Percentiles rank a stretch among this genome's conserved stretches.
These are phyloP conservation scores for Oreotrochilus melanogaster DNA, from an alignment of 2,113 vertebrate species.

Conservation along the genomic window DNA sequence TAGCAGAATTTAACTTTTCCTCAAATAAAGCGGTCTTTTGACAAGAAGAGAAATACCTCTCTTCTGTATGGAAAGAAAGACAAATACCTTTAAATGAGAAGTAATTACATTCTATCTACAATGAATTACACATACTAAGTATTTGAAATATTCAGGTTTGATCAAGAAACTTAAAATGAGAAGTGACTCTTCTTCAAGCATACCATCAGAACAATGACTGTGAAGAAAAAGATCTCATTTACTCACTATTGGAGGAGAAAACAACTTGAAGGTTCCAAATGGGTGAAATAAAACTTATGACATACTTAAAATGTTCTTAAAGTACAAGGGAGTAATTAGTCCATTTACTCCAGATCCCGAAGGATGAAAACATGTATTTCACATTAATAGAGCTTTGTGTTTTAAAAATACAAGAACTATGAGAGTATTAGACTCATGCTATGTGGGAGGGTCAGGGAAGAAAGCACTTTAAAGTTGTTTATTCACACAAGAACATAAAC, in stretches of 20 bases:
- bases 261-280: neutral
- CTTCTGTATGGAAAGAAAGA: neutral
- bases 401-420: neutral
- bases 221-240: neutral
- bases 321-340: neutral
- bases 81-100: neutral
- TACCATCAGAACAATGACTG: neutral
- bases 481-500: neutral
- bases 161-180: neutral
- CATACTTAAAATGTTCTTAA: neutral
- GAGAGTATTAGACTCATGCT: neutral
- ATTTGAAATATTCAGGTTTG: neutral
- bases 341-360: neutral
- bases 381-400: neutral
- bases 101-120: neutral
- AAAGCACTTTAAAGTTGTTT: neutral
- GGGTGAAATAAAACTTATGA: neutral
- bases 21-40: neutral
- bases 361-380: neutral
- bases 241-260: neutral
- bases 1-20: neutral
- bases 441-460: neutral
- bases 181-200: neutral
- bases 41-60: neutral
- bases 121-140: accelerated